Evolutionary conservation across 2,888 invertebrate genomes (phyloP).

Genomic region (Masnerella sp.): DNA sequence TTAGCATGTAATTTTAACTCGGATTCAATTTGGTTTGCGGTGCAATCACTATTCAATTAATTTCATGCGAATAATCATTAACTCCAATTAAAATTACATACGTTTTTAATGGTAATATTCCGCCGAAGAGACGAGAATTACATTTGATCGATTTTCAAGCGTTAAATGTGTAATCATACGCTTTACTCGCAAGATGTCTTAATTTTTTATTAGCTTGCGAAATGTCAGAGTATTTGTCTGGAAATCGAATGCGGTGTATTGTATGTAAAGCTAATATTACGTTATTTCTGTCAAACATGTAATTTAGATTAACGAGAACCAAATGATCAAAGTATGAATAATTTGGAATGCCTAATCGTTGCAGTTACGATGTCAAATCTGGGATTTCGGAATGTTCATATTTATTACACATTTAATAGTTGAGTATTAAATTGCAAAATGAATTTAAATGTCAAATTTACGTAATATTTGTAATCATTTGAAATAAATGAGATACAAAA

Average conservation of each 20-base stretch:
- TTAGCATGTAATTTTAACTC: neutral
- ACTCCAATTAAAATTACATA: constrained; percentile 27
- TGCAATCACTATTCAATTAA: constrained; percentile 25
- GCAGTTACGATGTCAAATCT: no score
- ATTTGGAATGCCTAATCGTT: no score
- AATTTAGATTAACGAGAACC: no score
- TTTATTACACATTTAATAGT: no score
- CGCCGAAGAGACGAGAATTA: constrained; percentile 4
- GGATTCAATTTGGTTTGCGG: constrained; percentile 15
- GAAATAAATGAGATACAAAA: no score
- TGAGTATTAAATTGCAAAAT: no score
- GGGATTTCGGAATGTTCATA: no score
- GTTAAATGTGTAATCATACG: constrained; percentile 9
- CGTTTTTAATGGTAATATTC: constrained; percentile 23
- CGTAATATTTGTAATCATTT: no score
- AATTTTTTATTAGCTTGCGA: constrained; percentile 23
- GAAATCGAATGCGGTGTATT: constrained; percentile 14
- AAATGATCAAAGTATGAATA: no score
- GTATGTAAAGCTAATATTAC: neutral
- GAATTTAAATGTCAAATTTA: no score
- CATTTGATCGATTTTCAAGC: constrained; percentile 23
- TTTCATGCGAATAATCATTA: constrained; percentile 15
- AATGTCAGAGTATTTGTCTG: constrained; percentile 25
- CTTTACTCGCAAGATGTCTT: constrained; percentile 9
- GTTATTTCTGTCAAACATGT: no score